Evolutionary conservation across 2,797 vertebrate species (phyloP), one percentile per base, ranked within the genome.

Genomic region (Paratrypauchen microcephalus): DNA sequence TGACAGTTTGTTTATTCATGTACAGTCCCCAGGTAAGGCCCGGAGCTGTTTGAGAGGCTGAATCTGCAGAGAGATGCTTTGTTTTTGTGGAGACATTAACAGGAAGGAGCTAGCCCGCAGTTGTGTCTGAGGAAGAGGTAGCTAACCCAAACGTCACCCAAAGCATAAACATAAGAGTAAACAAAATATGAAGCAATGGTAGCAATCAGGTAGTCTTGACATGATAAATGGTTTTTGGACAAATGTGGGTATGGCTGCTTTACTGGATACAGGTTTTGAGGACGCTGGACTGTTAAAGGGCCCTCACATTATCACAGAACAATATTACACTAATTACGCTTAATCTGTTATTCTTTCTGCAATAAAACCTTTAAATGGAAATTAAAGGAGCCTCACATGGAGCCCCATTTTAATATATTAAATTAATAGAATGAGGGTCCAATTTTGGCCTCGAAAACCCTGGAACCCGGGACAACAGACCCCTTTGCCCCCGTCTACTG

Each of bases 21-120:
- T 64, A 67, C 3, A 32, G 66, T 64, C 24, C 73, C 79, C 85
- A 83, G 79, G 77, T 85, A 80, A 71, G 7, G 48, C n/a, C 26
- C 2, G 0, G 26, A 68, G 65, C 48, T 2, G 54, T 74, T 71
- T 64, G 4, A n/a, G 59, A 78, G 64, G 6, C 15, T 24, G 4
- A 28, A 1, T 45, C 6, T 45, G 2, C 62, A 76, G 73, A 67
- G 59, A 32, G 73, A 50, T 26, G 5, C n/a, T 28, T 72, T 70
- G 47, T 73, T 75, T 72, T 77, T 75, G 70, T 77, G 72, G 47
- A 8, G 77, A 87, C 63, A 63, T 64, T 1, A 59, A 61, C 65
- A 28, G 45, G 67, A 57, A n/a, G 69, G 21, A 13, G 64, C 5
- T 36, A 0, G 1, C 21, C 65, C 66, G 9, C 69, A 71, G 77